Evolutionary conservation across 2,888 invertebrate species (phyloP).

Genomic region (Cephus rjabovi): DNA sequence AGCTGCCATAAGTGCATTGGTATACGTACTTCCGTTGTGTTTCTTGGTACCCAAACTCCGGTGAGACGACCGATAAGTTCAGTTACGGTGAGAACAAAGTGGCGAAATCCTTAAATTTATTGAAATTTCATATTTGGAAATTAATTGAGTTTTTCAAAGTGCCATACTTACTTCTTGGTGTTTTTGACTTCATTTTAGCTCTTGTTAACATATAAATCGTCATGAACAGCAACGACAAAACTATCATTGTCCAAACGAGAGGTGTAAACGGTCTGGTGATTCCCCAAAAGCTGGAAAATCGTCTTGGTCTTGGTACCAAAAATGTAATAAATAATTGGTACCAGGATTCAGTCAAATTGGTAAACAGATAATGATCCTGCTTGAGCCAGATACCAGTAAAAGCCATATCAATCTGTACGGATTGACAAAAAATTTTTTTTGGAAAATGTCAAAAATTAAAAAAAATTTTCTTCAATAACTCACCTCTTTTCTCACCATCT

Average conservation of each 20-base stretch:
- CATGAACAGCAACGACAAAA: conserved; percentile 32
- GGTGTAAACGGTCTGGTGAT: conserved; percentile 50
- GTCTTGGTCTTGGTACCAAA: conserved; percentile 56
- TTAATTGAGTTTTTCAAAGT: not conserved
- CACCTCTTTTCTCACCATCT: conserved; percentile 41
- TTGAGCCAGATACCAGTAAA: conserved; percentile 54
- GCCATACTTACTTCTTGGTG: conserved; percentile 41
- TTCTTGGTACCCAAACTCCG: conserved; percentile 42
- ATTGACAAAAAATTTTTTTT: conserved; percentile 10
- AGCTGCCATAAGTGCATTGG: conserved; percentile 56
- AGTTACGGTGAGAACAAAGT: conserved; percentile 40
- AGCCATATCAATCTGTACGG: conserved; percentile 49
- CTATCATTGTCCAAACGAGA: conserved; percentile 44
- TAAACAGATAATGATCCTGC: conserved; percentile 35
- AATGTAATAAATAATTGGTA: conserved; percentile 46
- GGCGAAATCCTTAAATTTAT: conserved; percentile 38
- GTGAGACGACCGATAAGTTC: conserved; percentile 51
- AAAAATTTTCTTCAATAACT: not conserved
- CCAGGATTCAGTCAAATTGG: conserved; percentile 50
- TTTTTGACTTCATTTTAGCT: conserved; percentile 43
- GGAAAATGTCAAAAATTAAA: not conserved
- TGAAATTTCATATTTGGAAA: not conserved
- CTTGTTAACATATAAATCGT: conserved; percentile 40
- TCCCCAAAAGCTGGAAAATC: conserved; percentile 53
- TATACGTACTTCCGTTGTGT: conserved; percentile 35